Conservation (phyloP, 1,140 invertebrate genomes). For the Lepidurus couesii region DNA sequence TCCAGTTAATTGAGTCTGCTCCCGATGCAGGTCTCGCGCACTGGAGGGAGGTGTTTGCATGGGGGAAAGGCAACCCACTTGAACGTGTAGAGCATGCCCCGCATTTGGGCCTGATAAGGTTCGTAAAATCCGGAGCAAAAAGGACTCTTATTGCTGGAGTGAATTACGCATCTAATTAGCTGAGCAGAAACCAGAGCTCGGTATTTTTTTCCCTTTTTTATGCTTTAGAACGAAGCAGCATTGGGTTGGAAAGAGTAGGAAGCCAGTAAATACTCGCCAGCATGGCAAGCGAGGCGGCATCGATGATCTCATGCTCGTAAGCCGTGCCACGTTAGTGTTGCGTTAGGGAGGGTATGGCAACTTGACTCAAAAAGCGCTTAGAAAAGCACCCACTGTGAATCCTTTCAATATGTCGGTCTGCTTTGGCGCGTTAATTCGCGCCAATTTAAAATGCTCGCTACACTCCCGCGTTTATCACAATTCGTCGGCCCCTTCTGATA, state of each 20-base stretch:
- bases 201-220: too few species aligned
- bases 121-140: constrained; percentile 1
- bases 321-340: neutral
- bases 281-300: neutral
- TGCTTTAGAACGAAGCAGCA: neutral
- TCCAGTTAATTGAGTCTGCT: neutral
- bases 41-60: neutral
- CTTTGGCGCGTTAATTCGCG: neutral
- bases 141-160: neutral
- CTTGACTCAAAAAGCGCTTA: neutral
- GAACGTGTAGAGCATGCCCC: neutral
- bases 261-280: neutral
- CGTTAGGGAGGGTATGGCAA: neutral
- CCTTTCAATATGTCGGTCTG: constrained; percentile 1
- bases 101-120: neutral
- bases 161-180: constrained; percentile 19
- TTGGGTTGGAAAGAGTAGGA: neutral
- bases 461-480: constrained; percentile 2
- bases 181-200: neutral
- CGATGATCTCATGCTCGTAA: constrained; percentile 15
- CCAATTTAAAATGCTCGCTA: neutral
- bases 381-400: constrained; percentile 12
- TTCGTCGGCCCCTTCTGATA: constrained; percentile 3
- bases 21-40: neutral
- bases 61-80: neutral